Evolutionary conservation across 2,888 invertebrate species (phyloP), one percentile per base, ranked within the genome.

Genomic region (Melanostoma scalare): DNA sequence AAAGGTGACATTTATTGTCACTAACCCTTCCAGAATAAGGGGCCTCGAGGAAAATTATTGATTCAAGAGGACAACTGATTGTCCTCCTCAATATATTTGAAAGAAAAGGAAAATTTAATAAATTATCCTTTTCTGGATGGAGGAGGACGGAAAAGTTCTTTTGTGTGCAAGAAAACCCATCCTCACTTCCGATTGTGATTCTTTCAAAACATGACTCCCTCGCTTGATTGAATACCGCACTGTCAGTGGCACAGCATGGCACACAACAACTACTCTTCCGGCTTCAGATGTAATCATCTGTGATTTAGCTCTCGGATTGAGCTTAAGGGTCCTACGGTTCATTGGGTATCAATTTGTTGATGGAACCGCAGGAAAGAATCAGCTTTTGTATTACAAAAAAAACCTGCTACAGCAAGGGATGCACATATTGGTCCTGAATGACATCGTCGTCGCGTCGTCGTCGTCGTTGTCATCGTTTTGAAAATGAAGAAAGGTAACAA

Each of bases 331-430:
- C 63, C 69, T 58, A 50, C 58, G 69, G 60, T 69, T 68, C 73
- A 82, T 73, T 63, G 68, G 71, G 46, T 73, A 72, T 77, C 72
- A 77, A 77, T 77, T 82, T 73, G 72, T 60, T 73, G 67, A 82
- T 82, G 72, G 44, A 73, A 63, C 77, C 68, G 36, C 73, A 72
- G 20, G 20, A 20, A 71, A 60, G 46, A 40, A 50, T 61, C 63
- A 38, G 48, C 48, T 50, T 6, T 36, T 31, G 9, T 35, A 6
- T 4, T 20, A 48, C 20, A 35, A 36, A 61, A 46, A 35, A 40
- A 55, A 56, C 6, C 48, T 44, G 53, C 9, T 46, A 8, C 55
- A 56, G 4, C 10, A 6, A 60, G 33, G 44, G 52, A 68, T 81
- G 76, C 48, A 67, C 3, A 31, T 20, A 20, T 9, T 50, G 40